Evolutionary conservation across 2,113 vertebrate species (phyloP).

Genomic region (Cephalopholis sonnerati): DNA sequence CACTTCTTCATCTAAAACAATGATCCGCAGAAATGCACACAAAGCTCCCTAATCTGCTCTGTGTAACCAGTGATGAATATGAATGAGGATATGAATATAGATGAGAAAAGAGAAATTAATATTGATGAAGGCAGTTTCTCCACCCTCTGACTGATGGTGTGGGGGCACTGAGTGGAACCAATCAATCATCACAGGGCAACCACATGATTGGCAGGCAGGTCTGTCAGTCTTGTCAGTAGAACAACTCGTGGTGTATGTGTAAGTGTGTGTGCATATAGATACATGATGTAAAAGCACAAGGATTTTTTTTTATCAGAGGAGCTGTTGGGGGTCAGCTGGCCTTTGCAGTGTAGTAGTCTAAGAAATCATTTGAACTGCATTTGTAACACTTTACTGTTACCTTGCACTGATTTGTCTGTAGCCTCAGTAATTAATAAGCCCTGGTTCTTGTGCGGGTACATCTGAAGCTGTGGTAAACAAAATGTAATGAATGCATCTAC

Average conservation of each 20-base stretch:
- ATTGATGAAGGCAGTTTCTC: slow-evolving; percentile 70
- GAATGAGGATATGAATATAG: slow-evolving; percentile 75
- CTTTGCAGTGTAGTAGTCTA: background rate
- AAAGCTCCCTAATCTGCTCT: slow-evolving; percentile 67
- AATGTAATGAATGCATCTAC: slow-evolving; percentile 50
- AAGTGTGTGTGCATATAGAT: background rate
- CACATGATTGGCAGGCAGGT: slow-evolving; percentile 60
- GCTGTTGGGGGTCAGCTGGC: background rate
- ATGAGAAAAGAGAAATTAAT: slow-evolving; percentile 71
- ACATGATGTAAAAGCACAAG: background rate
- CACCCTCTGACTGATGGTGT: slow-evolving; percentile 61
- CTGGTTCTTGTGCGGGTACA: background rate
- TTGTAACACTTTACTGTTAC: slow-evolving; percentile 15
- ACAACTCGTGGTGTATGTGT: background rate
- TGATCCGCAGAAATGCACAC: slow-evolving; percentile 55
- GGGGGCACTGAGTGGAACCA: slow-evolving; percentile 61
- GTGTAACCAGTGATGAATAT: slow-evolving; percentile 74
- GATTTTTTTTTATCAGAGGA: background rate
- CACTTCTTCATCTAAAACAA: slow-evolving; percentile 40
- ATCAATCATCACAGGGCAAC: slow-evolving; percentile 57
- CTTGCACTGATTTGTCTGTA: slow-evolving; percentile 16
- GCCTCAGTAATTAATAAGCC: slow-evolving; percentile 20
- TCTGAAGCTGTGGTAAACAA: slow-evolving; percentile 40
- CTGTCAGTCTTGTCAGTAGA: background rate
- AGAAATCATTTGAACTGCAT: background rate